Evolutionary conservation across 2,797 vertebrate species (phyloP).

Genomic region (Epinephelus malabaricus): DNA sequence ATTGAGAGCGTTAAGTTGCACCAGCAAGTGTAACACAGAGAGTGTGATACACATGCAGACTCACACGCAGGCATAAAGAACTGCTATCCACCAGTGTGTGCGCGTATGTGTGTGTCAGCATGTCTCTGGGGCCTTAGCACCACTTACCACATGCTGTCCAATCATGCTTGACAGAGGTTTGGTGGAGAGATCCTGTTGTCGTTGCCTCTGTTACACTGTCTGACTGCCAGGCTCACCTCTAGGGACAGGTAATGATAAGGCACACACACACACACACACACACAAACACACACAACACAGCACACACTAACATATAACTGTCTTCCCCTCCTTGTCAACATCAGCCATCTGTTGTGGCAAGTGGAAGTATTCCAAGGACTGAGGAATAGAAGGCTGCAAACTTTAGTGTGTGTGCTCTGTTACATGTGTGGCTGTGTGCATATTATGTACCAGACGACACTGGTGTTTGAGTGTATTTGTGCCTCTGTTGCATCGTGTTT

Average conservation of each 20-base stretch:
- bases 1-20: conserved; percentile 67
- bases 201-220: conserved; percentile 71
- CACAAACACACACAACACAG: conserved; percentile 7
- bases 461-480: conserved; percentile 7
- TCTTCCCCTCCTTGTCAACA: conserved; percentile 53
- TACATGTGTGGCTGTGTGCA: not conserved
- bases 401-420: conserved; percentile 2
- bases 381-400: conserved; percentile 18
- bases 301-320: conserved; percentile 26
- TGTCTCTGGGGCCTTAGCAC: conserved; percentile 52
- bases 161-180: conserved; percentile 78
- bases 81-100: conserved; percentile 8
- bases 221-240: conserved; percentile 77
- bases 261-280: conserved; percentile 35
- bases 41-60: conserved; percentile 44
- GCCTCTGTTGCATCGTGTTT: not conserved
- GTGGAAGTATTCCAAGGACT: conserved; percentile 35
- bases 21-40: conserved; percentile 57
- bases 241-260: conserved; percentile 74
- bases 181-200: conserved; percentile 71
- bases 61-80: conserved; percentile 27
- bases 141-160: conserved; percentile 77
- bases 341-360: conserved; percentile 67
- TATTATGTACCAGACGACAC: not conserved
- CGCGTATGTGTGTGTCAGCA: conserved; percentile 12